Evolutionary conservation across 2,113 vertebrate genomes (phyloP).

Genomic region (crab-eating macaque (Macaca fascicularis)): DNA sequence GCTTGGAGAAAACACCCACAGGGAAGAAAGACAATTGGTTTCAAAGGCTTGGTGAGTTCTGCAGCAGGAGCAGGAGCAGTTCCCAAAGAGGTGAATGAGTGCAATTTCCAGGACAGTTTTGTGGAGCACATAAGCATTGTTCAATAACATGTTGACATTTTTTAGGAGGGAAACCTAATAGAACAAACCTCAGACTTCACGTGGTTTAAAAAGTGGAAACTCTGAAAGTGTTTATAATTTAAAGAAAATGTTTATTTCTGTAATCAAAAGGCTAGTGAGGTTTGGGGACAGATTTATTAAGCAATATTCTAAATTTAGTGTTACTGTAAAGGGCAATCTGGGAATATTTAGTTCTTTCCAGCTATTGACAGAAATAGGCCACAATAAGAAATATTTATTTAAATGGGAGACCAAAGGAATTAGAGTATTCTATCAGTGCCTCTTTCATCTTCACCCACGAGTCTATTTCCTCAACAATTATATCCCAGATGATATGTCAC

Average conservation of each 20-base stretch:
- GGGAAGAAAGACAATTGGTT: background rate
- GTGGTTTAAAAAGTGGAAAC: background rate
- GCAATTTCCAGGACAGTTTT: background rate
- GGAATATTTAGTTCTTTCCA: background rate
- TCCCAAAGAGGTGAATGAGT: background rate
- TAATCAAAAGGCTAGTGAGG: background rate
- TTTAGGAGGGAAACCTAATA: background rate
- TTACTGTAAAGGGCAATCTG: background rate
- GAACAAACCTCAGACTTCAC: background rate
- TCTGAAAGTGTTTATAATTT: background rate
- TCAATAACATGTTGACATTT: background rate
- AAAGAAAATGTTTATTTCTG: background rate
- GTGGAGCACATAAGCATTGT: background rate
- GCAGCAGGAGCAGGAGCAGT: background rate
- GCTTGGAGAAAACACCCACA: background rate
- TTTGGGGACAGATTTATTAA: background rate
- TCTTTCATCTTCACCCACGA: slow-evolving; percentile 35
- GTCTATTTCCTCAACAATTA: slow-evolving; percentile 53
- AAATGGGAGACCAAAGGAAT: slow-evolving; percentile 45
- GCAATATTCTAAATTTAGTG: background rate
- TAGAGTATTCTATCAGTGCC: background rate
- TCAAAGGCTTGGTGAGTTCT: accelerated
- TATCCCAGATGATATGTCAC: slow-evolving; percentile 44
- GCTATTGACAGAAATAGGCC: background rate
- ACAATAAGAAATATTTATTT: slow-evolving; percentile 43